These are phyloP conservation scores for Leptatherina wallacei DNA, from an alignment of 2,797 vertebrate genomes.

Conservation along the genomic window DNA sequence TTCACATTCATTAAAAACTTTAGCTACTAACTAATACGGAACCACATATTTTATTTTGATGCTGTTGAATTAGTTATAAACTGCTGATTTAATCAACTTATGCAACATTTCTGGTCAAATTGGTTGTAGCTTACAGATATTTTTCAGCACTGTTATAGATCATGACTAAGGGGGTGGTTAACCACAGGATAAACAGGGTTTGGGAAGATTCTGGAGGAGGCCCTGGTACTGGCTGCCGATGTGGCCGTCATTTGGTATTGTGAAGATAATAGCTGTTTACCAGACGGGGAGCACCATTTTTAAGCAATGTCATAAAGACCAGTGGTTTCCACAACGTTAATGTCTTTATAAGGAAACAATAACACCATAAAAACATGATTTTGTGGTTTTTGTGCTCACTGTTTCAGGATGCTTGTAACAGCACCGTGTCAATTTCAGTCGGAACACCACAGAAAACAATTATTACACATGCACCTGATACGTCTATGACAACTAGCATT, in stretches of 20 bases:
- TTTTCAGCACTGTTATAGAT: conserved; percentile 64
- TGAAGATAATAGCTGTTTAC: conserved; percentile 81
- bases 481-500: conserved; percentile 4
- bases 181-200: conserved; percentile 70
- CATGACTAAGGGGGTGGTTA: conserved; percentile 64
- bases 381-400: conserved; percentile 59
- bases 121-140: conserved; percentile 41
- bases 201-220: conserved; percentile 57
- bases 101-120: conserved; percentile 37
- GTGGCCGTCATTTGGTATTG: conserved; percentile 64
- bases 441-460: conserved; percentile 60
- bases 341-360: conserved; percentile 76
- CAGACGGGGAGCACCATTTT: conserved; percentile 47
- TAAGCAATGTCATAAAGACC: conserved; percentile 68
- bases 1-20: not conserved
- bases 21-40: not conserved
- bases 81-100: conserved; percentile 43
- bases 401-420: conserved; percentile 53
- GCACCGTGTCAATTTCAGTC: conserved; percentile 40
- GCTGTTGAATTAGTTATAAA: conserved; percentile 30
- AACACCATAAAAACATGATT: conserved; percentile 76
- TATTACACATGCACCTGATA: conserved; percentile 42
- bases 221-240: conserved; percentile 51
- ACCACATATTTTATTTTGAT: conserved; percentile 9
- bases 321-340: conserved; percentile 64